Conservation (phyloP, 1,140 invertebrate genomes). For the Gryon sp. region DNA sequence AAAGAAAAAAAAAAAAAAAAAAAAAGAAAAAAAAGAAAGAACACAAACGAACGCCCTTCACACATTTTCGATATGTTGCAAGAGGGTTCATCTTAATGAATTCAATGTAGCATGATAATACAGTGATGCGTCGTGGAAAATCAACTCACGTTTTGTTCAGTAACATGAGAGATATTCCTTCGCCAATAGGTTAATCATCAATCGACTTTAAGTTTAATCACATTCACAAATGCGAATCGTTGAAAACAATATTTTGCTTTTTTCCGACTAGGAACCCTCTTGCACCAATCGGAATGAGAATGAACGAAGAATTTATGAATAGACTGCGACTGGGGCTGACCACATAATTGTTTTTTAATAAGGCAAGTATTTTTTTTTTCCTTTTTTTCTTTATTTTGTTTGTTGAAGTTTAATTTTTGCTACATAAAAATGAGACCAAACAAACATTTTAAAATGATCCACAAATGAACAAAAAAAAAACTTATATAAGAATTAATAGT, state of each 20-base stretch:
- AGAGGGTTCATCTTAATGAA: conserved; percentile 52
- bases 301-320: conserved; percentile 31
- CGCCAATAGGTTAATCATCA: no score
- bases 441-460: not conserved
- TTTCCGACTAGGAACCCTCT: conserved; percentile 49
- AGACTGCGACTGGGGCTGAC: conserved; percentile 45
- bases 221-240: no score
- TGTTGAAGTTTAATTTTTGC: no score
- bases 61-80: conserved; percentile 56
- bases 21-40: no score
- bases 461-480: not conserved
- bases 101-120: conserved; percentile 24
- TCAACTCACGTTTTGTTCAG: no score
- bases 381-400: not conserved
- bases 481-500: not conserved
- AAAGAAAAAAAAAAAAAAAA: no score
- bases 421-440: not conserved
- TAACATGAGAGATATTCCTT: no score
- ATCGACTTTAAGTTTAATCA: no score
- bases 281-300: conserved; percentile 48
- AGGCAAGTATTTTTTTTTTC: conserved; percentile 2
- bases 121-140: not conserved
- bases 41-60: conserved; percentile 36
- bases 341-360: conserved; percentile 23
- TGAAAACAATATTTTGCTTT: conserved; percentile 26